Base-by-base conservation (phyloP, 2,113 vertebrate species). In the Eubucco bourcierii region DNA sequence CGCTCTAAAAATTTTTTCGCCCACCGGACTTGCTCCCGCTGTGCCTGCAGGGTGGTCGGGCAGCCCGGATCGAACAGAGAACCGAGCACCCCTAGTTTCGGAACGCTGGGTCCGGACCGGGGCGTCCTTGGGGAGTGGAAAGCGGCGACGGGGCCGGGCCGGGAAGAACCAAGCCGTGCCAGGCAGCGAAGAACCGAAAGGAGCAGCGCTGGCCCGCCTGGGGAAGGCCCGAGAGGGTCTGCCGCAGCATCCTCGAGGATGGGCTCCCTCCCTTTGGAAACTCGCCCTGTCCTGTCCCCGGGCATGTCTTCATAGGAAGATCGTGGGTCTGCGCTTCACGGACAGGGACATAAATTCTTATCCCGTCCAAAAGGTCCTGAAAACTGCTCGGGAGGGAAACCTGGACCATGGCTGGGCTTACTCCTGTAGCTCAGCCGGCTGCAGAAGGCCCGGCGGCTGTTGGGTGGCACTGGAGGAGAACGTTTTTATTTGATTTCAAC, bases 261-360 rank as follows among this genome's bases (percentile, higher is more conserved):
- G 77, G 34, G 41, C 29, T 59, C 29, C 1, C 2, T 72, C 9
- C 34, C 15, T 52, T 27, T 7, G 25, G 80, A 24, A 60, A 44
- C 24, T 21, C 10, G 47, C 53, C 9, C 31, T 24, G 28, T 21
- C 9, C 33, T 16, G 3, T 15, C 19, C n/a, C 23, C 17, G 5
- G 29, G 10, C 1, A 1, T 4, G 12, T 31, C 37, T 39, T 41
- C 21, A 1, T 1, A 4, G 25, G 13, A 41, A 80, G 34, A 28
- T 18, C 27, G 7, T 12, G n/a, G 17, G 55, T 27, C 25, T 39
- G 4, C 18, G 13, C 7, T 7, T 50, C 41, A 8, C 29, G 23
- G 41, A 34, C 47, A 6, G n/a, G 14, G 39, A 9, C 14, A 21
- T 3, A 37, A 59, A 37, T 47, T 21, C 15, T 10, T 16, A 12